Evolutionary conservation across 2,888 invertebrate species (phyloP), one percentile per base, ranked within the genome.

Genomic region (Lamellibrachia satsuma): DNA sequence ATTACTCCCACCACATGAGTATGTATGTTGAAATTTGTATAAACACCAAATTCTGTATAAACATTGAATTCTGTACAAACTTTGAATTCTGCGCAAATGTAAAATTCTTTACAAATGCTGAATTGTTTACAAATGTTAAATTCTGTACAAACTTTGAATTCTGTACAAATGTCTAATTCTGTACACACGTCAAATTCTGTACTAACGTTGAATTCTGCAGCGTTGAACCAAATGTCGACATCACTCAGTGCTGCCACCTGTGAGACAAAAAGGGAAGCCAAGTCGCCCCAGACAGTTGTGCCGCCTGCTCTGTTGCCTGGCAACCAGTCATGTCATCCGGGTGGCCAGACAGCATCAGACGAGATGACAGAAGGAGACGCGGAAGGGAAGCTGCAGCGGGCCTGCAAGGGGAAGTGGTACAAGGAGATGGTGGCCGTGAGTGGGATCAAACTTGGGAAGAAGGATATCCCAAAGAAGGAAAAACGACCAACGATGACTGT

Each of bases 371-470:
- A 91, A n/a, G 91, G 91, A 8, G 93, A 93, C 27, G 60, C 52
- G 3, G 93, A 93, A 11, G 92, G 92, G 51, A 94, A 94, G 92
- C 95, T 94, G 90, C 95, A 95, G 94, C 94, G 95, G 55, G 93
- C 95, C 6, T 95, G 95, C 91, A 95, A 95, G 93, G 95, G 95
- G 52, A 95, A 95, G 93, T 93, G 95, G 91, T 95, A 95, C 93
- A 95, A 94, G 93, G 95, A 95, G 92, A 94, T 95, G 52, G 94
- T 95, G 15, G 94, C 95, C 22, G 95, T 95, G 91, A 94, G 94
- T 94, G 94, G 95, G 27, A 55, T 93, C 9, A 93, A 93, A 90
- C 22, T 93, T 52, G 92, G 93, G 57, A 94, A 94, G 92, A 92
- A 92, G 52, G 94, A 93, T 51, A 91, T 93, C 75, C 75, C 75